Evolutionary conservation across 2,797 vertebrate genomes (phyloP).

Genomic region (Telmatherina bonti): DNA sequence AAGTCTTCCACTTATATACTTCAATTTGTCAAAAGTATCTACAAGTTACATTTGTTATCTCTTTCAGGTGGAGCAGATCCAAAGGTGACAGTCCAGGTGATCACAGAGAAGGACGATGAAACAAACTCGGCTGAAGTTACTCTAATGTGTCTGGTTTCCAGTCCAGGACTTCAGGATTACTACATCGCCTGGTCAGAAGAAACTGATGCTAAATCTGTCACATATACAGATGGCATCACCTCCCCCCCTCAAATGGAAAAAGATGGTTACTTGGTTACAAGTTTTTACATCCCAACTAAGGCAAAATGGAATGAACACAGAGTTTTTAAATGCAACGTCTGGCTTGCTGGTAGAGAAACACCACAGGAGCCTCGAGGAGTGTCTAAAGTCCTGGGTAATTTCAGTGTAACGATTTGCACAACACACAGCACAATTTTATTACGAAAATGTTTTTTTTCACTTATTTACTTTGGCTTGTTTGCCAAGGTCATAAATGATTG

Average conservation of each 20-base stretch:
- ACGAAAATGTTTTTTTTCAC: too few relatives aligned
- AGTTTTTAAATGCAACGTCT: rapidly evolving
- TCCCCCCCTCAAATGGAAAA: background rate
- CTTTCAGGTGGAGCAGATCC: conserved; percentile 3
- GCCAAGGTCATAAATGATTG: too few relatives aligned
- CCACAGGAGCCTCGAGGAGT: rapidly evolving
- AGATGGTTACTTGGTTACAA: background rate
- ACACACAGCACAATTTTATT: too few relatives aligned
- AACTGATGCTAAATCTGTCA: too few relatives aligned
- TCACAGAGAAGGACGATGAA: background rate
- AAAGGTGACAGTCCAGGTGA: conserved; percentile 5
- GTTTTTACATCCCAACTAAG: conserved; percentile 29
- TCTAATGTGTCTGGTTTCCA: conserved; percentile 52
- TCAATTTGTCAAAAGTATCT: too few relatives aligned
- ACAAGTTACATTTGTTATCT: conserved; percentile 3
- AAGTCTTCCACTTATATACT: too few relatives aligned
- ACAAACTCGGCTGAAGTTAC: background rate
- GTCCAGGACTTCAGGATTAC: background rate
- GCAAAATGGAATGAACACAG: rapidly evolving
- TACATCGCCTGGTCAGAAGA: conserved; percentile 31
- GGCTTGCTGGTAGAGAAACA: rapidly evolving
- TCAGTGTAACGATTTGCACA: too few relatives aligned
- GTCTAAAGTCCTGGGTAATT: background rate
- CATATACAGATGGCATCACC: conserved; percentile 7
- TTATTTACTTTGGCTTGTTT: too few relatives aligned